Percentiles rank a stretch among this genome's conserved stretches.
Conservation (phyloP, 2,888 invertebrate genomes). For the Caenorhabditis sulstoni region DNA sequence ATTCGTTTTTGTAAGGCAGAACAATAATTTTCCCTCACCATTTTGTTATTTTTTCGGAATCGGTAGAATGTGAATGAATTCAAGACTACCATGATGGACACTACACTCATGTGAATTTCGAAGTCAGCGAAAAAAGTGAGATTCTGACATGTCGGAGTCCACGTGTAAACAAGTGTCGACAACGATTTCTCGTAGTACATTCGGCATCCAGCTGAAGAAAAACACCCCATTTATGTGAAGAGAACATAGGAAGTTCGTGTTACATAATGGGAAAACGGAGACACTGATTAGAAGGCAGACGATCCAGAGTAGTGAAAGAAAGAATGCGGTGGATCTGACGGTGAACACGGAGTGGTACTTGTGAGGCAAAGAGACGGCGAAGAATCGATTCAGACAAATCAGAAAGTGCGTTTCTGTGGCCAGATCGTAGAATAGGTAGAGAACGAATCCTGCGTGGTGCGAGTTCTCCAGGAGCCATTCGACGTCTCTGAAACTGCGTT, state of each 20-base stretch:
- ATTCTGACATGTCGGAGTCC: conserved; percentile 21
- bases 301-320: conserved; percentile 1
- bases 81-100: conserved; percentile 27
- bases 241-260: no score
- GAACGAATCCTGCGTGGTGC: conserved; percentile 17
- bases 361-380: conserved; percentile 28
- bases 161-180: conserved; percentile 18
- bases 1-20: no score
- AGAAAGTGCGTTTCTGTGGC: conserved; percentile 37
- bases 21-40: conserved; percentile 24
- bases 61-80: conserved; percentile 35
- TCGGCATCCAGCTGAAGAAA: conserved; percentile 22
- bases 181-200: conserved; percentile 31
- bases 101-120: conserved; percentile 26
- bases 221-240: neutral
- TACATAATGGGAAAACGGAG: conserved; percentile 26
- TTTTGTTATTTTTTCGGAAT: conserved; percentile 25
- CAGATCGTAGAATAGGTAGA: conserved; percentile 35
- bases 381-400: conserved; percentile 36
- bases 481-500: conserved; percentile 7
- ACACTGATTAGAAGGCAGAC: conserved; percentile 14
- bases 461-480: conserved; percentile 4
- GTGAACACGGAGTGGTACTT: conserved; percentile 12
- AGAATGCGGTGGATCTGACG: neutral
- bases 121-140: conserved; percentile 37